These are phyloP conservation scores for Cremastinae sp. DNA, from an alignment of 2,888 invertebrate genomes.

Conservation along the genomic window DNA sequence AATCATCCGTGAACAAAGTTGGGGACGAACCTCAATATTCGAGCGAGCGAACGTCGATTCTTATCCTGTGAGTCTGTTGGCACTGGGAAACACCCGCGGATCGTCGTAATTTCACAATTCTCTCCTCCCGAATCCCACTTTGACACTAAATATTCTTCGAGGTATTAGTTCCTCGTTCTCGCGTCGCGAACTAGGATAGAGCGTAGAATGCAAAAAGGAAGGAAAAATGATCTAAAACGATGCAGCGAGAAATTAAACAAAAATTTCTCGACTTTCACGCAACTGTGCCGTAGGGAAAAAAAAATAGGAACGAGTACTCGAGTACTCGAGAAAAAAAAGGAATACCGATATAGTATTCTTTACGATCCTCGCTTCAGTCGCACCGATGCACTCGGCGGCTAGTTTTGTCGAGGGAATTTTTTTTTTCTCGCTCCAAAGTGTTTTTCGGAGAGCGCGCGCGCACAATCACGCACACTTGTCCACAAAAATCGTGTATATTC, in stretches of 20 bases:
- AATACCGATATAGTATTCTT: conserved; percentile 16
- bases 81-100: conserved; percentile 31
- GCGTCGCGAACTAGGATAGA: not conserved
- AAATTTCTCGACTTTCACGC: conserved; percentile 26
- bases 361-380: conserved; percentile 21
- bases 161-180: conserved; percentile 11
- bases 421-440: conserved; percentile 34
- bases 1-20: not conserved
- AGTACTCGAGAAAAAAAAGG: not conserved
- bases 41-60: conserved; percentile 5
- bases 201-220: conserved; percentile 18
- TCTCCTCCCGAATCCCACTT: conserved; percentile 20
- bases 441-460: conserved; percentile 53
- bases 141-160: conserved; percentile 35
- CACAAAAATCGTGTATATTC: conserved; percentile 1
- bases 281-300: conserved; percentile 11
- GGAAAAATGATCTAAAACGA: not conserved
- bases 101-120: conserved; percentile 39
- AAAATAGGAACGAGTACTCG: conserved; percentile 3
- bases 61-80: not conserved
- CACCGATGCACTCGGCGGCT: conserved; percentile 43
- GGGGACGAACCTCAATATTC: conserved; percentile 31
- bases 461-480: conserved; percentile 26
- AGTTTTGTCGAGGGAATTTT: conserved; percentile 43
- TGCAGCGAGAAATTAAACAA: conserved; percentile 5